Evolutionary conservation across 2,797 vertebrate species (phyloP).

Genomic region (Erithacus rubecula): DNA sequence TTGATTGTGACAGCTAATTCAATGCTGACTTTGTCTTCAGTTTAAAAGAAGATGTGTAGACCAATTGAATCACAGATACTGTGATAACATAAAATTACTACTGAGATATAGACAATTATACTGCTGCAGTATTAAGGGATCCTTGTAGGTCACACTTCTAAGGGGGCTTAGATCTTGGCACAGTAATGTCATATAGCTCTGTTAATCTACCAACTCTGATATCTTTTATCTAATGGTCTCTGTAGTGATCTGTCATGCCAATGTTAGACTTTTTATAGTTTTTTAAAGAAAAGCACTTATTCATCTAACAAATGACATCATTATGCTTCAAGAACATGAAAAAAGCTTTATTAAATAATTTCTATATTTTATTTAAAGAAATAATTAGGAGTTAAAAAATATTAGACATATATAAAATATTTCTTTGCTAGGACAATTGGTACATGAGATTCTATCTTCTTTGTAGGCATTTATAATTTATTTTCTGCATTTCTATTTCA

Average conservation of each 20-base stretch:
- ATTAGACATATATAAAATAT: neutral
- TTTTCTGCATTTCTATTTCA: neutral
- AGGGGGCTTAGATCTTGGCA: neutral
- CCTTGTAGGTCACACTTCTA: neutral
- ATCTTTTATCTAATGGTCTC: neutral
- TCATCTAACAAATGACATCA: neutral
- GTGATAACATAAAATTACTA: constrained; percentile 20
- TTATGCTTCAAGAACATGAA: neutral
- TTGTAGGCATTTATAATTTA: neutral
- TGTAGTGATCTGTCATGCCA: neutral
- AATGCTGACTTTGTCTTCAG: constrained; percentile 69
- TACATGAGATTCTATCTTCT: neutral
- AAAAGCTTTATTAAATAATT: neutral
- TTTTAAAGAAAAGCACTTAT: neutral
- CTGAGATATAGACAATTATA: neutral
- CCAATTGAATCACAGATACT: constrained; percentile 18
- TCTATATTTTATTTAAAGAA: neutral
- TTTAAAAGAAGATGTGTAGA: constrained; percentile 53
- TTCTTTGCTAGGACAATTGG: neutral
- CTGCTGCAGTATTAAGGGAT: neutral
- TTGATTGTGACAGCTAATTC: constrained; percentile 71
- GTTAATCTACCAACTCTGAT: neutral
- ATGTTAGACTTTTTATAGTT: neutral
- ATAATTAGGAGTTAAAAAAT: neutral
- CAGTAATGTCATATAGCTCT: neutral